Conservation (phyloP, 37 sponge, comb jelly and placozoan genomes). For the Haliclona indistincta region DNA sequence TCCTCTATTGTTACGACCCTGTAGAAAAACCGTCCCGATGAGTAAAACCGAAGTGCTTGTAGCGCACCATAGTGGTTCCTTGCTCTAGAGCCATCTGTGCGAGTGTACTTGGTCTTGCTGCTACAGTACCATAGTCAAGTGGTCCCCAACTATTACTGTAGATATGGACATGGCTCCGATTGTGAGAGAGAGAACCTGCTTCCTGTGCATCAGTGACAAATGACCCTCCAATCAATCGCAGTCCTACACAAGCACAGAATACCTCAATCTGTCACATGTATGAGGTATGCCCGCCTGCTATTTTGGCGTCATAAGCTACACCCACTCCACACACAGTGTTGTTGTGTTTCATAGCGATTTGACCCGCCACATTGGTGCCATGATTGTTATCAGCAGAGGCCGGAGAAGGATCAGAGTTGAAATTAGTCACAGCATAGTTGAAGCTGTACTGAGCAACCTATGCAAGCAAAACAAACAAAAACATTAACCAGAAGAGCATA, state of each 20-base stretch:
- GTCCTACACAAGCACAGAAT: slow-evolving; percentile 32
- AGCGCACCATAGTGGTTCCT: not conserved
- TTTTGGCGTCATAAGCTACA: slow-evolving; percentile 77
- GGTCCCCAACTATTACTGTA: slow-evolving; percentile 52
- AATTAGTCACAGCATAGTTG: slow-evolving; percentile 73
- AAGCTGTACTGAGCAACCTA: slow-evolving; percentile 86
- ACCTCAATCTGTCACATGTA: not conserved
- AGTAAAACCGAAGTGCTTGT: no score
- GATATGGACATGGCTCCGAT: slow-evolving; percentile 66
- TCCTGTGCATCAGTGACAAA: slow-evolving; percentile 80
- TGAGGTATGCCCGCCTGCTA: slow-evolving; percentile 89
- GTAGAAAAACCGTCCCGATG: not conserved
- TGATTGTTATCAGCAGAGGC: slow-evolving; percentile 75
- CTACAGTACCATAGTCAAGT: not conserved
- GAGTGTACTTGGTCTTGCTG: not conserved
- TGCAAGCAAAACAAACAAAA: no score
- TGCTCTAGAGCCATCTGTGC: not conserved
- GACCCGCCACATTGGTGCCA: slow-evolving; percentile 94
- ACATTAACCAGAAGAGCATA: no score
- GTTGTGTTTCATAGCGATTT: slow-evolving; percentile 70
- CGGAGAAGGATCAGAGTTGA: slow-evolving; percentile 62
- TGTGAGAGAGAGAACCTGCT: slow-evolving; percentile 61
- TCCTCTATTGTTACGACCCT: slow-evolving; percentile 74
- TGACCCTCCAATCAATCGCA: slow-evolving; percentile 71
- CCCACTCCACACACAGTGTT: slow-evolving; percentile 85